Base-by-base conservation (phyloP, 1,140 invertebrate genomes). In the Mizuhopecten yessoensis region DNA sequence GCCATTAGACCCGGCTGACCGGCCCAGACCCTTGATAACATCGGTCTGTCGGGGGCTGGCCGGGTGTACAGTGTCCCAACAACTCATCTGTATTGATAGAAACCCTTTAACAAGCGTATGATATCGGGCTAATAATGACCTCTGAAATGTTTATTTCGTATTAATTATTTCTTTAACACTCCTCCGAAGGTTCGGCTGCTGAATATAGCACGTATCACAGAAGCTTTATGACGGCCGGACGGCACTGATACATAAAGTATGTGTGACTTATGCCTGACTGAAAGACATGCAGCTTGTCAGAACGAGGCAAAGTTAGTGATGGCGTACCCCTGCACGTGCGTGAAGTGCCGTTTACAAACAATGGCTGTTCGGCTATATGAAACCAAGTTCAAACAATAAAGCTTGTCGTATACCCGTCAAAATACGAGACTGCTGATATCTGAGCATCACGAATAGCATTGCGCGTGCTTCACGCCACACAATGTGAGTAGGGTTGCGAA, bases 81-180 rank as follows among this genome's bases (percentile, higher is more conserved):
- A 75, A 29, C 57, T n/a, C 57, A 75, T 75, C 57, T 75, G 20
- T 75, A 75, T 75, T 75, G 57, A 75, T 75, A 29, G 57, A 75
- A 75, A 75, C n/a, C 57, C 57, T 75, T 75, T 75, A 75, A 75
- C 57, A 75, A 75, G 57, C 57, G 57, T 75, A n/a, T 75, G 57
- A 75, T 75, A 75, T 75, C 23, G 57, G 57, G 57, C 57, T 75
- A 75, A 75, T 75, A 75, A 75, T 75, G 57, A 75, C 57, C 57
- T 17, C 57, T 75, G 57, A 75, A 75, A 75, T 29, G 57, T 75
- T 75, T 75, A 75, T 75, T 75, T 75, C 57, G 57, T 75, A 75
- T 75, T 75, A 75, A 75, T 75, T 75, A 75, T 75, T 75, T 75
- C 57, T 75, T 75, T 75, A 75, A 75, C 57, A 75, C 57, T 75